Evolutionary conservation across 2,797 vertebrate species (phyloP), one percentile per base, ranked within the genome.

Genomic region (Huso huso): DNA sequence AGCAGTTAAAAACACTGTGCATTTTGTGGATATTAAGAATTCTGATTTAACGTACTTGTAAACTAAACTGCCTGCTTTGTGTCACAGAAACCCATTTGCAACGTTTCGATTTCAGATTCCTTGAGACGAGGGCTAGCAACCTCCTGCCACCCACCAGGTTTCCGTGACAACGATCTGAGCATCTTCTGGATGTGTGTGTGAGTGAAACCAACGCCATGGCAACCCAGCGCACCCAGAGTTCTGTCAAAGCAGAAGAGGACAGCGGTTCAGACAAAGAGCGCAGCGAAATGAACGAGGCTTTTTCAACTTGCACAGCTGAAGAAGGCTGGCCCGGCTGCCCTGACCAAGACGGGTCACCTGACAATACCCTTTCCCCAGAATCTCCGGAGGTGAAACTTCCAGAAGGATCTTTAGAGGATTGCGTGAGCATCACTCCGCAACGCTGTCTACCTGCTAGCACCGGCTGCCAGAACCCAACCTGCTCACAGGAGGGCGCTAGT

Each of bases 151-250:
- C 10, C 49, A 37, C 15, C 48, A 23, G 58, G 9, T 12, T 60
- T 48, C 49, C 9, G 50, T 58, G 10, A 13, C 18, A 69, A 49
- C 58, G 59, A 70, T 59, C 48, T 23, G 15, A 63, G 48, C 49
- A 48, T 12, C 49, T 62, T 49, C 1, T 50, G 9, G 11, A 48
- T 76, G 69, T 69, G 71, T 12, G 6, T 53, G 6, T 5, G 51
- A 53, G 7, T 53, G 8, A 12, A 53, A 12, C 8, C 51, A 12
- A 37, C 23, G 4, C 23, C 72, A 83, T 83, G 81, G 79, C 72
- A 79, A 79, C 78, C 72, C 71, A 80, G 57, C 73, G 75, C 10
- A 59, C 72, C 7, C 70, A 65, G 68, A 67, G 64, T 48, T 61
- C 50, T 2, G 12, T 64, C 11, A 53, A 11, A 71, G 72, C 81